Evolutionary conservation across 2,888 invertebrate genomes (phyloP).

Genomic region (Nudaria mundana): DNA sequence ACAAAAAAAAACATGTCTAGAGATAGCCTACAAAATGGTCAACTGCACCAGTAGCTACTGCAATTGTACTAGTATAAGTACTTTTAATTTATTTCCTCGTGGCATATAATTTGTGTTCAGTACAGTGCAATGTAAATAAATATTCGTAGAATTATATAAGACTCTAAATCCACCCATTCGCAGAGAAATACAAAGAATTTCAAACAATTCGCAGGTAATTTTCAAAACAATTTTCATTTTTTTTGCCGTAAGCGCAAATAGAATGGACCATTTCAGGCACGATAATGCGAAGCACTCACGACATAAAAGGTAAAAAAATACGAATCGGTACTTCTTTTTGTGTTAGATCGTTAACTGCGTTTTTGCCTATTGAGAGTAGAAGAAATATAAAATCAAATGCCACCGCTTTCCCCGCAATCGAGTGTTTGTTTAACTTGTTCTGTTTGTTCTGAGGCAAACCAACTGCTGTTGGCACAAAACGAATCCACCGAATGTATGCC

Average conservation of each 20-base stretch:
- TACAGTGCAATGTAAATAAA: no score
- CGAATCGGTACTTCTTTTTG: slow-evolving; percentile 31
- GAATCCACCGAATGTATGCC: slow-evolving; percentile 49
- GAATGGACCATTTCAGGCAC: slow-evolving; percentile 16
- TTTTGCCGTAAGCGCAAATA: slow-evolving; percentile 21
- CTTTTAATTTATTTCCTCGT: no score
- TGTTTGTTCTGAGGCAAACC: slow-evolving; percentile 71
- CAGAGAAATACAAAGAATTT: not conserved
- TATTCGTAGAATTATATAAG: no score
- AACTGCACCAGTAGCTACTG: no score
- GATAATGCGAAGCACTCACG: slow-evolving; percentile 26
- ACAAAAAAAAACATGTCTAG: no score
- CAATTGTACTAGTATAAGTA: no score
- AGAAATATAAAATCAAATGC: slow-evolving; percentile 51
- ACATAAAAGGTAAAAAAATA: slow-evolving; percentile 26
- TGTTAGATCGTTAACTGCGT: slow-evolving; percentile 43
- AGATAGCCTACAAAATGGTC: no score
- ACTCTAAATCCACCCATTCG: not conserved
- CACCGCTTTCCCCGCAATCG: slow-evolving; percentile 59
- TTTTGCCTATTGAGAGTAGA: slow-evolving; percentile 30
- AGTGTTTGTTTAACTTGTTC: slow-evolving; percentile 66
- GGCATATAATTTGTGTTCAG: no score
- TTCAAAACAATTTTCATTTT: slow-evolving; percentile 9
- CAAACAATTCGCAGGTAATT: slow-evolving; percentile 5
- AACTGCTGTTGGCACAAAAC: slow-evolving; percentile 65